Evolutionary conservation across 2,888 invertebrate species (phyloP), one percentile per base, ranked within the genome.

Genomic region (Bombyx huttoni): DNA sequence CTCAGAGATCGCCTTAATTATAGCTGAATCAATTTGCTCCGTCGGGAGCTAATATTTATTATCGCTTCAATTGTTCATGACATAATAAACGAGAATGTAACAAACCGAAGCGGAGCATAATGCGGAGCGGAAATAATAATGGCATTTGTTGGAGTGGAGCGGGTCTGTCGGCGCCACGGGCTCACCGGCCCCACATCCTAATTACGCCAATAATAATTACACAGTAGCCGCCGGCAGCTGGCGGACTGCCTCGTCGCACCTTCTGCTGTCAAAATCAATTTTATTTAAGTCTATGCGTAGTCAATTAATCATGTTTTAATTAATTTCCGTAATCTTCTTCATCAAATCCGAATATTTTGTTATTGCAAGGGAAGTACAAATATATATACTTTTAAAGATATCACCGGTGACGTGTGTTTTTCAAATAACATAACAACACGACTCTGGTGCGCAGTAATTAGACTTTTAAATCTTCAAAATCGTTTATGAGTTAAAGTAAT

Each of bases 201-300:
- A 87, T 87, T 87, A 85, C 80, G 81, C 79, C 81, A 79, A 81
- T 85, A 83, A 84, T 86, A 83, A 87, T 86, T 85, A 83, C 78
- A 76, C 77, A 74, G 78, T 75, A 79, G 79, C 75, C 77, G 69
- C 64, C 69, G 71, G 74, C 81, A 81, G 83, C 80, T 77, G 68
- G 52, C 61, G 53, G 60, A 59, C 62, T 51, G 63, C 59, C 68
- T 66, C 66, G 65, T 70, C 67, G 61, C 66, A 62, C 58, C 67
- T 69, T 68, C 70, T 73, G 70, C 64, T 61, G 61, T 68, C 75
- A 70, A 72, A 67, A 62, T 78, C 64, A 64, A 67, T 68, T 63
- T 64, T 65, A 58, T 69, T 24, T 24, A 24, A 24, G 24, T 65
- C 67, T 67, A 64, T 65, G 66, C 62, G 34, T 51, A 49, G 24